These are phyloP conservation scores for Rhabdophis nuchalis DNA, from an alignment of 2,797 vertebrate genomes.

Conservation along the genomic window DNA sequence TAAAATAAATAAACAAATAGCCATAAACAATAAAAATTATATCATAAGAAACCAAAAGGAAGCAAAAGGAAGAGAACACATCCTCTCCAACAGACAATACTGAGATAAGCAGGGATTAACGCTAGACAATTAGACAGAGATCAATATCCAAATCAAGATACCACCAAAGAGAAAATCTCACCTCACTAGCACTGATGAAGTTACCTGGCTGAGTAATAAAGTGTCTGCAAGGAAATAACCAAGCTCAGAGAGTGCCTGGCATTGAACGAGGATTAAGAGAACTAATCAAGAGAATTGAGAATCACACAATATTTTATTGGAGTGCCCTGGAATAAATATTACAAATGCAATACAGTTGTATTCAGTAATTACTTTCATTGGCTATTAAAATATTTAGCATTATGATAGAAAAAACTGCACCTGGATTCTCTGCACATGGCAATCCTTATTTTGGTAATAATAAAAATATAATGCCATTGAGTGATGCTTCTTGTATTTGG, in stretches of 20 bases:
- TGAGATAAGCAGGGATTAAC: not conserved
- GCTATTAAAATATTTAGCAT: not conserved
- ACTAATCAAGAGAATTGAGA: not conserved
- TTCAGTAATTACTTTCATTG: not conserved
- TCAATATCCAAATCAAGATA: not conserved
- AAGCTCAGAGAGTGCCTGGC: not conserved
- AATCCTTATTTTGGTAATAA: not conserved
- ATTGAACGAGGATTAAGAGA: not conserved
- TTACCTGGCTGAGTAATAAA: not conserved
- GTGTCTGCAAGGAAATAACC: not conserved
- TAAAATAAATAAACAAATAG: not conserved
- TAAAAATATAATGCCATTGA: not conserved
- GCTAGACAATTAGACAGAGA: not conserved
- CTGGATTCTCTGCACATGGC: not conserved
- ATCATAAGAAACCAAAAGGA: not conserved
- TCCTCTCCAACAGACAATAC: not conserved
- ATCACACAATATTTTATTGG: not conserved
- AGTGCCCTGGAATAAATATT: not conserved
- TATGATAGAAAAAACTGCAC: not conserved
- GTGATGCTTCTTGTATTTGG: not conserved
- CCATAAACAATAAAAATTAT: not conserved
- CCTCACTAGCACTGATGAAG: not conserved
- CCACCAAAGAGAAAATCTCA: not conserved
- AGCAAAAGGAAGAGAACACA: not conserved
- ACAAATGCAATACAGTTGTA: not conserved